Base-by-base conservation (phyloP, 2,113 vertebrate genomes). In the Thalassarche chlororhynchos region DNA sequence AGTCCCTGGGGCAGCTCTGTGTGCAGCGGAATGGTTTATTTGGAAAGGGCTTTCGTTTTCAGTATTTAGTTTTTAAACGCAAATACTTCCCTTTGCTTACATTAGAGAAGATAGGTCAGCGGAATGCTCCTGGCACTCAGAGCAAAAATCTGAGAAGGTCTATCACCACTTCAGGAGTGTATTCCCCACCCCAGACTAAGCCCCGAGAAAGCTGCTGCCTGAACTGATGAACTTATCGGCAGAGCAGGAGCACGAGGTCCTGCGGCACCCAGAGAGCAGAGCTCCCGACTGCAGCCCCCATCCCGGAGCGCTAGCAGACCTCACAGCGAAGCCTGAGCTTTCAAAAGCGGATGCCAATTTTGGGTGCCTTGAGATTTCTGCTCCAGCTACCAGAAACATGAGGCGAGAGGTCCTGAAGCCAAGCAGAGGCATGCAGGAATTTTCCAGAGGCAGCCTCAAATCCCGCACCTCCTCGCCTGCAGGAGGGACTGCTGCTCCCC, bases 241-340 rank as follows among this genome's bases (percentile, higher is more conserved):
- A 7, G 58, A 36, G 65, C 65, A 19, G 23, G 29, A 71, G 44
- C 51, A 32, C 0, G 6, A 54, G 47, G 34, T 54, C n/a, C 51
- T 14, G 26, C 3, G 3, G 91, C 25, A 61, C 61, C 32, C 42
- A 3, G 16, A 5, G 61, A 24, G 49, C 49, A 6, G 18, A 58
- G 47, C 25, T 40, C 40, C 42, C 0, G 1, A 5, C 18, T 3
- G 0, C 75, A 34, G 46, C 13, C 18, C 60, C 36, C 54, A 4
- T 14, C 60, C 71, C 2, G 14, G 17, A 32, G 64, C 12, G 1
- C 32, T 0, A 5, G 9, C 75, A 86, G 58, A 77, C 8, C 80
- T 55, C 58, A 3, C 36, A 21, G 62, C 12, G 1, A 32, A 34
- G 34, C 29, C 1, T 8, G 10, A 57, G 40, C 58, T 44, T 32